Percentiles rank a stretch among this genome's conserved stretches.
These are phyloP conservation scores for Dysdera silvatica DNA, from an alignment of 1,140 invertebrate genomes.

Conservation along the genomic window DNA sequence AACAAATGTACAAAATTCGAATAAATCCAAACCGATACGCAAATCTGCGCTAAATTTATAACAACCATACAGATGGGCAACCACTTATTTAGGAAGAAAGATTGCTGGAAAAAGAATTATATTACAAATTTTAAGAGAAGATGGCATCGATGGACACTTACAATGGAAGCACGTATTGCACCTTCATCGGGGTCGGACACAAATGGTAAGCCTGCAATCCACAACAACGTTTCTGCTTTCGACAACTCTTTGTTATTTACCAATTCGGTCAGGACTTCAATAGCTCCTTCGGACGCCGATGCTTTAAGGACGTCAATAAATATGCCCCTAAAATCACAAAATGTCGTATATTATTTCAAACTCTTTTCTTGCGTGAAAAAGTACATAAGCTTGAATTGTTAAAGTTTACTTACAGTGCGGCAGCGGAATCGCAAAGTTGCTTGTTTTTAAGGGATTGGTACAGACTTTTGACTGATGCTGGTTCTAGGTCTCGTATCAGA, in stretches of 20 bases:
- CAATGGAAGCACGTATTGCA: constrained; percentile 7
- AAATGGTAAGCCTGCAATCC: constrained; percentile 14
- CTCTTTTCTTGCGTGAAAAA: not conserved
- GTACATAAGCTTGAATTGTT: not conserved
- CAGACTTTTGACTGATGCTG: not conserved
- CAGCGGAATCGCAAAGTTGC: constrained; percentile 4
- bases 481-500: not conserved
- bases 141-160: not conserved
- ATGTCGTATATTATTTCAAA: not conserved
- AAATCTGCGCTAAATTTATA: too few relatives aligned
- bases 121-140: not conserved
- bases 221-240: not conserved
- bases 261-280: constrained; percentile 8
- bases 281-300: constrained; percentile 15
- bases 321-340: not conserved
- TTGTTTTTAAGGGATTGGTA: constrained; percentile 11
- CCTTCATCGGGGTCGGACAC: constrained; percentile 15
- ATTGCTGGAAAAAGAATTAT: not conserved
- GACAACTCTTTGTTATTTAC: constrained; percentile 5
- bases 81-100: too few relatives aligned
- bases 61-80: too few relatives aligned
- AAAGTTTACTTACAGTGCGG: constrained; percentile 10
- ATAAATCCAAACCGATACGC: too few relatives aligned
- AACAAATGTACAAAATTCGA: too few relatives aligned
- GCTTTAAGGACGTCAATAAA: constrained; percentile 12